Evolutionary conservation across 2,797 vertebrate species (phyloP).

Genomic region (Urocyon cinereoargenteus): DNA sequence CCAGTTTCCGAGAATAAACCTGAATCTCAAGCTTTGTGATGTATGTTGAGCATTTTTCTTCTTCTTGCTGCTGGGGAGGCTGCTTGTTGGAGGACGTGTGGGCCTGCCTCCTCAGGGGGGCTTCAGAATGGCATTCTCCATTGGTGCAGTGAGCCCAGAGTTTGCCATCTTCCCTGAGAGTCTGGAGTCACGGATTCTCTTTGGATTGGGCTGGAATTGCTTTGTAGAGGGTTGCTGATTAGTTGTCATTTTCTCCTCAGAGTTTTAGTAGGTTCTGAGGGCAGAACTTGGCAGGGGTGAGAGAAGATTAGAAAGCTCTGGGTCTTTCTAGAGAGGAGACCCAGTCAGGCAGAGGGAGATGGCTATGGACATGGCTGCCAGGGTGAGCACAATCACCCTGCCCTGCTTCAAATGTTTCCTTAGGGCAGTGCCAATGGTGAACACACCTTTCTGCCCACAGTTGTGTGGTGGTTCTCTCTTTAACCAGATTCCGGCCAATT

Average conservation of each 20-base stretch:
- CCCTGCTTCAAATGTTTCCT: not conserved
- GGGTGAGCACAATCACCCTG: not conserved
- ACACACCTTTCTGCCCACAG: not conserved
- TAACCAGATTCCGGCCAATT: not conserved
- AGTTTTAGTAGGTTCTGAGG: not conserved
- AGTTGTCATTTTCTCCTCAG: not conserved
- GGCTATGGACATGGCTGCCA: not conserved
- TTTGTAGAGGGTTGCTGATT: not conserved
- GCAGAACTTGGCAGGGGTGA: not conserved
- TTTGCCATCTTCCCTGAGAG: not conserved
- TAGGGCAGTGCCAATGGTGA: fast-evolving
- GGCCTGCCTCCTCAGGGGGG: not conserved
- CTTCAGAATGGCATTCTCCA: fast-evolving
- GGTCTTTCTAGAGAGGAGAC: not conserved
- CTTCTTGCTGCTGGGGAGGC: not conserved
- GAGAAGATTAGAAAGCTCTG: not conserved
- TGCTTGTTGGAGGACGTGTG: not conserved
- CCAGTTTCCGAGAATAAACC: not conserved
- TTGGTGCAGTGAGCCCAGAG: fast-evolving
- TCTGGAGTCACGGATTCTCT: not conserved
- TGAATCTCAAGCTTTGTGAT: not conserved
- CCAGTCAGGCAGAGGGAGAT: not conserved
- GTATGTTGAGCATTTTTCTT: not conserved
- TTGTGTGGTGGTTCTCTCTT: not conserved
- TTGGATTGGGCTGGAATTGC: fast-evolving